These are phyloP conservation scores for Dastarcus helophoroides DNA, from an alignment of 2,888 invertebrate genomes.

Conservation along the genomic window DNA sequence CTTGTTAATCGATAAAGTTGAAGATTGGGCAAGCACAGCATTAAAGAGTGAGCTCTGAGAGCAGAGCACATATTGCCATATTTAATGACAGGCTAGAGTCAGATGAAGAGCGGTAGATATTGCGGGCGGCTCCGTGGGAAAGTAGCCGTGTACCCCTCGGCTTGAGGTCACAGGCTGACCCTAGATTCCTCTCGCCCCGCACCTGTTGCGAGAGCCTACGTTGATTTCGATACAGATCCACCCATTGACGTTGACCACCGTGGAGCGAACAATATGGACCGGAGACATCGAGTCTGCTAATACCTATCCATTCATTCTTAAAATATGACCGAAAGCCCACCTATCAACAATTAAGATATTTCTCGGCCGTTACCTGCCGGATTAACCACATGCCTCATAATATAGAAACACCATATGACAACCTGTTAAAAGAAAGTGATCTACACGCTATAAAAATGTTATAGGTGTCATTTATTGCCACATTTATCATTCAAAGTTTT, in stretches of 20 bases:
- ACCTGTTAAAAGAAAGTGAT: too few species aligned
- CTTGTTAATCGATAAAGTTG: constrained; percentile 32
- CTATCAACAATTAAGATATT: too few species aligned
- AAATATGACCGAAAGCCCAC: too few species aligned
- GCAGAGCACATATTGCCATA: constrained; percentile 38
- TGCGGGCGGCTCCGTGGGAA: constrained; percentile 41
- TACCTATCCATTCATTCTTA: too few species aligned
- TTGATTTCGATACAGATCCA: constrained; percentile 34
- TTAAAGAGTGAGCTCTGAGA: too few species aligned
- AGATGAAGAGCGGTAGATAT: constrained; percentile 40
- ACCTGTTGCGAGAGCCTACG: constrained; percentile 17
- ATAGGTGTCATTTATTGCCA: too few species aligned
- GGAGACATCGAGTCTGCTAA: too few species aligned
- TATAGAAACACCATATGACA: too few species aligned
- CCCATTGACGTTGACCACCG: constrained; percentile 18
- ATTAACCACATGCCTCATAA: too few species aligned
- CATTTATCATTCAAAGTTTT: too few species aligned
- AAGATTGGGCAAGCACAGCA: constrained; percentile 31
- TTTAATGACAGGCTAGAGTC: constrained; percentile 39
- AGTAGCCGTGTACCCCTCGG: constrained; percentile 40
- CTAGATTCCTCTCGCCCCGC: constrained; percentile 27
- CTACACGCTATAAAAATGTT: too few species aligned
- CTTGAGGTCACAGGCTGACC: constrained; percentile 40
- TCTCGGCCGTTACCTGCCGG: too few species aligned
- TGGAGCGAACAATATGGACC: constrained; percentile 13